phyloP scores from a whole-genome alignment of 2,113 vertebrate species.

The Glaucidium brasilianum region DNA sequence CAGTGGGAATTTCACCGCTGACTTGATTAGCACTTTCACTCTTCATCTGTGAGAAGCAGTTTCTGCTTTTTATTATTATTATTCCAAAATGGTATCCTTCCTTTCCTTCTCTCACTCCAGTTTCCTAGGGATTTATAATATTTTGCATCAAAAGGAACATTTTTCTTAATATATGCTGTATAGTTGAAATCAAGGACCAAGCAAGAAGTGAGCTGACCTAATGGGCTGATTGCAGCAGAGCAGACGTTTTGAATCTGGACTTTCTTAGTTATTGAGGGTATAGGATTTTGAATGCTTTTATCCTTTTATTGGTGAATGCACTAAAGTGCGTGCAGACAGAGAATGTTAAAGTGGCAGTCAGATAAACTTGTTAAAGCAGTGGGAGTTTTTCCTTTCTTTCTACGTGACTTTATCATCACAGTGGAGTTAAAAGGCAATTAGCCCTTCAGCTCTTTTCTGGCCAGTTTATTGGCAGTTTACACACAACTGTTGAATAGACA shows the following conservation, averaged over 20 bases:
- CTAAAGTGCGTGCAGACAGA: constrained; percentile 78
- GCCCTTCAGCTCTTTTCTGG: constrained; percentile 76
- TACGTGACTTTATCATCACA: constrained; percentile 76
- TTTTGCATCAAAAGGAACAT: constrained; percentile 11
- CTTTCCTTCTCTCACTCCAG: neutral
- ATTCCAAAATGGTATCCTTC: neutral
- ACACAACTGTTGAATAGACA: constrained; percentile 77
- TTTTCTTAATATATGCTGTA: neutral
- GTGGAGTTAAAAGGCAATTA: constrained; percentile 82
- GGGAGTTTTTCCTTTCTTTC: constrained; percentile 77
- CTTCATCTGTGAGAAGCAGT: neutral
- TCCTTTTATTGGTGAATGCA: constrained; percentile 78
- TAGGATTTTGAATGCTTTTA: constrained; percentile 70
- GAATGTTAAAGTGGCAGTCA: constrained; percentile 78
- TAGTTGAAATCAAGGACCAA: neutral
- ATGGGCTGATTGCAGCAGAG: constrained; percentile 31
- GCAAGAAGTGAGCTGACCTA: constrained; percentile 21
- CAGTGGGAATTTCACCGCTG: neutral
- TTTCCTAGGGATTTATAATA: constrained; percentile 10
- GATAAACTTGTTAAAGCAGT: constrained; percentile 82
- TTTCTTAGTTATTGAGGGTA: constrained; percentile 46
- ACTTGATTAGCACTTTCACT: neutral
- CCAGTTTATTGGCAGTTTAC: constrained; percentile 79
- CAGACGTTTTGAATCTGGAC: constrained; percentile 70
- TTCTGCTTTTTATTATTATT: constrained; percentile 16